Percentiles rank a stretch among this genome's conserved stretches.
Evolutionary conservation across 2,113 vertebrate species (phyloP).

Genomic region (Pimephales promelas): DNA sequence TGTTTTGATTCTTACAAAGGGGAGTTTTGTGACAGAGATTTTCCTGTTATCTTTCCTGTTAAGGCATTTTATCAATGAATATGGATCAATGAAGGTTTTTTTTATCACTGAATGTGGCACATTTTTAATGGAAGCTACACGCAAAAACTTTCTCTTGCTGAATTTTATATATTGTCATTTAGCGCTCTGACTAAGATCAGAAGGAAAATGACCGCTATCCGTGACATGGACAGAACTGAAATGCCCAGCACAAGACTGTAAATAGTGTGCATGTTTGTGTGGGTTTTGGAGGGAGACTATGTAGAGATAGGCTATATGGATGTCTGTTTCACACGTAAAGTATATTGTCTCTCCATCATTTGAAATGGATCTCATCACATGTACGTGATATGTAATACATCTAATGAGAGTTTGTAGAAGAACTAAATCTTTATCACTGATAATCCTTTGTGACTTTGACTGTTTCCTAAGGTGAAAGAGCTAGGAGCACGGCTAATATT

Average conservation of each 20-base stretch:
- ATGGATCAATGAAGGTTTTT: slow-evolving; percentile 5
- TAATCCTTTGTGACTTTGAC: slow-evolving; percentile 43
- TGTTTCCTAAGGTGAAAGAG: slow-evolving; percentile 19
- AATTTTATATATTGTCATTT: slow-evolving; percentile 1
- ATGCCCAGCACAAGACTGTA: slow-evolving; percentile 50
- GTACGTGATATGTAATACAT: slow-evolving; percentile 35
- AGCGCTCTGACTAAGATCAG: not conserved
- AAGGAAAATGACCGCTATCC: not conserved
- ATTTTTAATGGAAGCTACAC: not conserved
- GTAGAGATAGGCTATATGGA: slow-evolving; percentile 11
- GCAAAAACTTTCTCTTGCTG: not conserved
- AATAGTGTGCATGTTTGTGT: slow-evolving; percentile 34
- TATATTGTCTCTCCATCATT: not conserved
- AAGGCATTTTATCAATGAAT: slow-evolving; percentile 26
- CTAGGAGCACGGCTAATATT: not conserved
- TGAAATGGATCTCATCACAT: slow-evolving; percentile 28
- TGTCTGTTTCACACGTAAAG: not conserved
- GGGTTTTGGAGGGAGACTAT: not conserved
- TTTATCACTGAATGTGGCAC: not conserved
- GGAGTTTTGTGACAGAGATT: slow-evolving; percentile 18
- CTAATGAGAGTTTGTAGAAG: slow-evolving; percentile 8
- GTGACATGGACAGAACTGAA: not conserved
- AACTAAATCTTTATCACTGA: slow-evolving; percentile 6
- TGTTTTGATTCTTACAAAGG: slow-evolving; percentile 18
- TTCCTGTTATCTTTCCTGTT: not conserved